Conservation (phyloP, 2,888 invertebrate species). For the Amphipoea oculea region DNA sequence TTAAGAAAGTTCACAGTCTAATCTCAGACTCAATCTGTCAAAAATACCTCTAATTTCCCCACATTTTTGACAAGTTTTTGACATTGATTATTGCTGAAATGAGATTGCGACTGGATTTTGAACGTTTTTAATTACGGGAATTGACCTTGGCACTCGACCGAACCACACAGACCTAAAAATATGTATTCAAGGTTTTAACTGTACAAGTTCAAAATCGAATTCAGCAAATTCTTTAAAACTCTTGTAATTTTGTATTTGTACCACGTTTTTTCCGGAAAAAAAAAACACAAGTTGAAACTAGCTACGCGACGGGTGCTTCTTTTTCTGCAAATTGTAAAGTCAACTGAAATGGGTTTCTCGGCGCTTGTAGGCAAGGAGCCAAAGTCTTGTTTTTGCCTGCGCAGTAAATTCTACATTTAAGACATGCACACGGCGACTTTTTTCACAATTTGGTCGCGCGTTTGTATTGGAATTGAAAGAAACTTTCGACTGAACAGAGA, state of each 20-base stretch:
- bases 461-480: constrained; percentile 35
- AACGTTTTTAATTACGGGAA: background rate
- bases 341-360: constrained; percentile 49
- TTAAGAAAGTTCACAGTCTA: background rate
- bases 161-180: background rate
- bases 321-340: constrained; percentile 53
- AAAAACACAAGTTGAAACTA: constrained; percentile 20
- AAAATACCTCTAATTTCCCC: background rate
- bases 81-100: no score
- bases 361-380: constrained; percentile 57
- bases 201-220: background rate
- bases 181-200: background rate
- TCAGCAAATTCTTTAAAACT: constrained; percentile 1
- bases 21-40: background rate
- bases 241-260: constrained; percentile 12
- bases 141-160: background rate
- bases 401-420: constrained; percentile 58
- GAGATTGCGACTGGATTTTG: no score
- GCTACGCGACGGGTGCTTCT: constrained; percentile 28
- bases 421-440: constrained; percentile 44
- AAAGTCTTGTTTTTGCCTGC: constrained; percentile 50
- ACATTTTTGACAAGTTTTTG: background rate
- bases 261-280: constrained; percentile 5
- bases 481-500: constrained; percentile 15
- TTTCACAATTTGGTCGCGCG: constrained; percentile 18